Evolutionary conservation across 2,888 invertebrate species (phyloP).

Genomic region (Sympetrum striolatum): DNA sequence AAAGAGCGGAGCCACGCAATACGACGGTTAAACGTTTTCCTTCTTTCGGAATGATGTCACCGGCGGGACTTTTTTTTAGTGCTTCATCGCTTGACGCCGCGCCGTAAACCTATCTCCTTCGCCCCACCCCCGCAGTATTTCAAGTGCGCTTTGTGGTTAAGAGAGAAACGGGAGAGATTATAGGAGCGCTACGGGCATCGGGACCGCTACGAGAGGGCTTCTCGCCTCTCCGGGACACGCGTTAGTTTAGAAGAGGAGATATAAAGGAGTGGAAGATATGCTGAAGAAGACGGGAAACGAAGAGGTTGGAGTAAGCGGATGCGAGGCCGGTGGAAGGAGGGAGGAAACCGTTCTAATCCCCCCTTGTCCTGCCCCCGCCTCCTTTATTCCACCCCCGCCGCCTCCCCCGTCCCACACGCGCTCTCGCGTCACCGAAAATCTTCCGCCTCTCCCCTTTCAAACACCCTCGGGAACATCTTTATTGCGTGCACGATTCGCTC

Average conservation of each 20-base stretch:
- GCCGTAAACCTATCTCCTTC: neutral
- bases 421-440: neutral
- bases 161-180: neutral
- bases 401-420: neutral
- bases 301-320: neutral
- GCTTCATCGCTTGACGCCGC: neutral
- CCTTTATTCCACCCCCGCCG: neutral
- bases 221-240: neutral
- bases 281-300: neutral
- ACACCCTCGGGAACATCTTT: neutral
- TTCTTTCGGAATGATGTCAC: neutral
- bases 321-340: neutral
- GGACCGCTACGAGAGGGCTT: neutral
- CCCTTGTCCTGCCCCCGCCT: neutral
- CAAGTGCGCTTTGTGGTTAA: neutral
- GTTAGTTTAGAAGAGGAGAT: neutral
- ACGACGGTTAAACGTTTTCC: neutral
- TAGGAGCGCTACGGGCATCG: neutral
- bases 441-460: neutral
- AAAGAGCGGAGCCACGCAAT: neutral
- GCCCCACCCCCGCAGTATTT: neutral
- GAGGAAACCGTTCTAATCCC: neutral
- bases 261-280: neutral
- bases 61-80: neutral
- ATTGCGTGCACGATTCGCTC: neutral